Conservation (phyloP, 2,888 invertebrate species). For the Zygogramma bicolorata region DNA sequence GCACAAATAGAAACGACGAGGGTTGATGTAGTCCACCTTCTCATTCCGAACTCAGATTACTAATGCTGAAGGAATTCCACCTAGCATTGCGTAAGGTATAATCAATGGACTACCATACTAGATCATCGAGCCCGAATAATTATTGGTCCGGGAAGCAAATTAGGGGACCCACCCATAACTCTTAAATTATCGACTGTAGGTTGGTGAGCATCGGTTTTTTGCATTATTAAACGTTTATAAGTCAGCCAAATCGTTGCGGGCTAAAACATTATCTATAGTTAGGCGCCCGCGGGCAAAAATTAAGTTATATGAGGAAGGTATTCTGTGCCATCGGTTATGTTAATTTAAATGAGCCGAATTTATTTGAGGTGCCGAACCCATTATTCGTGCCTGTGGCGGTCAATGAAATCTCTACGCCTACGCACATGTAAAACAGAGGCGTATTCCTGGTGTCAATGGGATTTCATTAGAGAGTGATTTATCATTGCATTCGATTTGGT, state of each 20-base stretch:
- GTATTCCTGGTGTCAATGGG: conserved; percentile 23
- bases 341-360: conserved; percentile 45
- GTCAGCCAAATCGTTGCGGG: conserved; percentile 26
- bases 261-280: conserved; percentile 37
- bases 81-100: neutral
- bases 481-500: neutral
- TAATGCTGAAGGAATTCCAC: neutral
- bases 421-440: conserved; percentile 28
- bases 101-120: conserved; percentile 4
- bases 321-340: conserved; percentile 39
- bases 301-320: conserved; percentile 30
- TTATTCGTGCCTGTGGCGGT: conserved; percentile 38
- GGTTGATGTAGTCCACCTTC: neutral
- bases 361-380: conserved; percentile 40
- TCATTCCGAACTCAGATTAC: neutral
- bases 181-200: conserved; percentile 27
- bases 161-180: conserved; percentile 26
- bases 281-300: conserved; percentile 23
- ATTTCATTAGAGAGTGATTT: conserved; percentile 8
- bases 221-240: conserved; percentile 26
- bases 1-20: too few species aligned
- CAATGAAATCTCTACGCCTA: conserved; percentile 36
- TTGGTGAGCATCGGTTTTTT: conserved; percentile 26
- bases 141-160: conserved; percentile 13
- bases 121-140: neutral